Conservation (phyloP, 2,888 invertebrate genomes). For the Eumacrocentrus americanus region DNA sequence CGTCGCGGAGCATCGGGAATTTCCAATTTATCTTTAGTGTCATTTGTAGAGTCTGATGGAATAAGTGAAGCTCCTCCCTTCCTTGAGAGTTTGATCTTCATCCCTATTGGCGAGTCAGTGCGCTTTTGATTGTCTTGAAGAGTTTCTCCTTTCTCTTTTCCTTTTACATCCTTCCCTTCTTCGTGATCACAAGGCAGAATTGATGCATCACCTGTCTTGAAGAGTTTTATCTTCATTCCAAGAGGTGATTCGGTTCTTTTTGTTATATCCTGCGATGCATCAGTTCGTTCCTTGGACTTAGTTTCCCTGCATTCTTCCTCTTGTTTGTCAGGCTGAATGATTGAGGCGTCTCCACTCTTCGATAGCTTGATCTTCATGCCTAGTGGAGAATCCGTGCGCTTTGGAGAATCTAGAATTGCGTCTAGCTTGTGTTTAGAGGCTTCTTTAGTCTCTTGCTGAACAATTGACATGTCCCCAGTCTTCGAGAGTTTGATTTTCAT, state of each 20-base stretch:
- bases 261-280: slow-evolving; percentile 32
- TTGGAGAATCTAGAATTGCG: slow-evolving; percentile 42
- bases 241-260: slow-evolving; percentile 46
- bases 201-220: slow-evolving; percentile 40
- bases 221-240: slow-evolving; percentile 56
- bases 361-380: slow-evolving; percentile 57
- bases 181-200: slow-evolving; percentile 35
- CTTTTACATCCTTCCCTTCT: background rate
- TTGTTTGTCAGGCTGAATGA: slow-evolving; percentile 47
- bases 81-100: slow-evolving; percentile 56
- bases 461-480: slow-evolving; percentile 49
- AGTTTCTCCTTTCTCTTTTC: slow-evolving; percentile 33
- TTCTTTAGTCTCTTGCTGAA: slow-evolving; percentile 39
- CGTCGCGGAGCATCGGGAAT: slow-evolving; percentile 38
- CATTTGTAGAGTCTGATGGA: slow-evolving; percentile 33
- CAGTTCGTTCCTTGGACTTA: background rate
- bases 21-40: slow-evolving; percentile 42
- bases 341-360: slow-evolving; percentile 53
- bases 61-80: slow-evolving; percentile 53
- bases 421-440: slow-evolving; percentile 25
- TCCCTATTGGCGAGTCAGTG: slow-evolving; percentile 40
- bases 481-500: slow-evolving; percentile 54
- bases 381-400: slow-evolving; percentile 50
- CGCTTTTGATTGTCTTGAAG: slow-evolving; percentile 32
- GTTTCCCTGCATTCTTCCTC: background rate